A percentile compares a stretch with the other conserved stretches of the same genome.
Conservation (phyloP, 2,797 vertebrate genomes). For the Hipposideros larvatus region DNA sequence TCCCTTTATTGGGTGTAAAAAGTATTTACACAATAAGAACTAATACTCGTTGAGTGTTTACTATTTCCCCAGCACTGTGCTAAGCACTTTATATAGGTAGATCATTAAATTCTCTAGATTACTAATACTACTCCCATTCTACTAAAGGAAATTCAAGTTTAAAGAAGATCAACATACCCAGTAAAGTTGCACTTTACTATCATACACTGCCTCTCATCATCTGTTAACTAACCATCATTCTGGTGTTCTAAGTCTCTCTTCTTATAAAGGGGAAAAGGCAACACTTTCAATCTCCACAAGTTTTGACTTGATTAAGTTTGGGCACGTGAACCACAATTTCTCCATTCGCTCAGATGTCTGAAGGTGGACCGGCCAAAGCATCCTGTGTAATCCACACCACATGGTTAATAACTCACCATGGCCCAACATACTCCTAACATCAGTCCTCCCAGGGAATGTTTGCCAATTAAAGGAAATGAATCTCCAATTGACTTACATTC, state of each 20-base stretch:
- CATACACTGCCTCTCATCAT: neutral
- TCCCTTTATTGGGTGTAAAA: neutral
- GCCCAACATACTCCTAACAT: constrained; percentile 22
- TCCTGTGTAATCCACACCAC: constrained; percentile 31
- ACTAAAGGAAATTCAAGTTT: constrained; percentile 45
- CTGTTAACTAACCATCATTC: neutral
- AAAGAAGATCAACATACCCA: neutral
- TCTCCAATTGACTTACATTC: constrained; percentile 39
- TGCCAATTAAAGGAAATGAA: constrained; percentile 38
- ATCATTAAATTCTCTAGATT: constrained; percentile 36
- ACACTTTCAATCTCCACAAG: constrained; percentile 48
- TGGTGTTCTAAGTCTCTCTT: constrained; percentile 33
- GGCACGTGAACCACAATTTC: constrained; percentile 27
- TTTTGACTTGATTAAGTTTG: constrained; percentile 52
- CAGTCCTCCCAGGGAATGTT: neutral
- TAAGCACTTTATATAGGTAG: neutral
- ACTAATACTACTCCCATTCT: neutral
- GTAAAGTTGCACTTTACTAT: neutral
- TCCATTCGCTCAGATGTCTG: constrained; percentile 46
- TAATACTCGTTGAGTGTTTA: neutral
- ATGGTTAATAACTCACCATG: constrained; percentile 47
- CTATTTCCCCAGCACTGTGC: neutral
- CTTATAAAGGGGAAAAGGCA: neutral
- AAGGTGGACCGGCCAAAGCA: constrained; percentile 10
- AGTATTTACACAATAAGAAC: neutral